Percentiles rank a stretch among this genome's conserved stretches.
Conservation (phyloP, 1,140 invertebrate genomes). For the Gryllus bimaculatus region DNA sequence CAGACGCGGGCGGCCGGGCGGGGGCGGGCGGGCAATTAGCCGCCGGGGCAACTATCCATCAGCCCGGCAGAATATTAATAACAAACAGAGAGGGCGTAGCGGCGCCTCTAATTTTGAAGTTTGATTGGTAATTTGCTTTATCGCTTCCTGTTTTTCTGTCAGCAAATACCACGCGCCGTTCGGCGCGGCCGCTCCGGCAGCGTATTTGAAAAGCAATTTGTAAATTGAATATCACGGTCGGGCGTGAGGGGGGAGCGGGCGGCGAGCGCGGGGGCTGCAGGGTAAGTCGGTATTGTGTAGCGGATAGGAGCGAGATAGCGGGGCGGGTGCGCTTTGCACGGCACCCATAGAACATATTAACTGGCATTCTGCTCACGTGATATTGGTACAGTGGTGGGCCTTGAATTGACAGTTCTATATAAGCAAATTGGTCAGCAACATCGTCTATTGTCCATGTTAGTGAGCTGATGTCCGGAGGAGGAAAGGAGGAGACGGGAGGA, state of each 20-base stretch:
- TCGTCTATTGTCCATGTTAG: slow-evolving; percentile 4
- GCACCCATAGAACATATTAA: neutral
- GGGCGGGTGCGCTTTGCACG: too few relatives aligned
- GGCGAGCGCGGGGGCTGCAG: too few relatives aligned
- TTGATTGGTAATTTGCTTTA: neutral
- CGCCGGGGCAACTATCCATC: neutral
- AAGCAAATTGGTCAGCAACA: neutral
- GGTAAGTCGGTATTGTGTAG: slow-evolving; percentile 3
- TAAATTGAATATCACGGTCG: neutral
- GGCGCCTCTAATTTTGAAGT: neutral
- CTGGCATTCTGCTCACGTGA: neutral
- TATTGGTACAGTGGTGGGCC: neutral
- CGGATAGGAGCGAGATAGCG: neutral
- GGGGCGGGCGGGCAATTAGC: neutral
- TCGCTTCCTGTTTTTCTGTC: slow-evolving; percentile 4
- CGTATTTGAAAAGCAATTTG: neutral
- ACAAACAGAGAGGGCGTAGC: neutral
- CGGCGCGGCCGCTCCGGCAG: neutral
- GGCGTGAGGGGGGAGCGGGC: neutral
- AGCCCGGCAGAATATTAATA: neutral
- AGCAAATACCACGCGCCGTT: neutral
- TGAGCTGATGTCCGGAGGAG: neutral
- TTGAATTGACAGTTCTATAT: neutral
- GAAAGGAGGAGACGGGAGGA: neutral
- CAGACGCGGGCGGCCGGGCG: neutral